Conservation (phyloP, 2,888 invertebrate species). For the Macaria liturata region DNA sequence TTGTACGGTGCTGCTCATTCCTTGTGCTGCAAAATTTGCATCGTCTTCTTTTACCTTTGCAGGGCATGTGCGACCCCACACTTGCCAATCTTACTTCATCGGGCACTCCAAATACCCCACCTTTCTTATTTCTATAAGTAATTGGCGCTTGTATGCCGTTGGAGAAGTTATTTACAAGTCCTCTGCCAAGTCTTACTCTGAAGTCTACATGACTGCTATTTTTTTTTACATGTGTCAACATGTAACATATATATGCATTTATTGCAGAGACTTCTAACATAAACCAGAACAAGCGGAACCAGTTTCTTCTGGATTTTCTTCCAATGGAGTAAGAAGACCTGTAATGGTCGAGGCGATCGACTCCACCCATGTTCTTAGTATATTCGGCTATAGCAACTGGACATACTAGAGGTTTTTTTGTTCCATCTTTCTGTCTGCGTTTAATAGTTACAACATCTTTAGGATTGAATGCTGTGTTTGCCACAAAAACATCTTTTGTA, state of each 20-base stretch:
- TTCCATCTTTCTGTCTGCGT: slow-evolving; percentile 25
- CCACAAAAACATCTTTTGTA: slow-evolving; percentile 20
- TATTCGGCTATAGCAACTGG: slow-evolving; percentile 24
- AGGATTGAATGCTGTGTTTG: neutral
- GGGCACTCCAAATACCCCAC: slow-evolving; percentile 12
- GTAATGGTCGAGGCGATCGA: slow-evolving; percentile 20
- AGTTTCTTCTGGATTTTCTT: slow-evolving; percentile 18
- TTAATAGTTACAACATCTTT: slow-evolving; percentile 17
- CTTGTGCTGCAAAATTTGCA: slow-evolving; percentile 15
- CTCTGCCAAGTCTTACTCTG: too few species aligned
- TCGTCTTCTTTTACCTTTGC: slow-evolving; percentile 6
- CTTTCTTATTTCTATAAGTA: slow-evolving; percentile 10
- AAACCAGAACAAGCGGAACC: slow-evolving; percentile 21
- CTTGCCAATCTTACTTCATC: slow-evolving; percentile 12
- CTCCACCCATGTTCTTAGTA: slow-evolving; percentile 23
- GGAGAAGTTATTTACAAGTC: too few species aligned
- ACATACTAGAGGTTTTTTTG: slow-evolving; percentile 17
- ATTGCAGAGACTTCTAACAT: slow-evolving; percentile 18
- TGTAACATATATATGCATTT: slow-evolving; percentile 24
- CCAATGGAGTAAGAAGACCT: slow-evolving; percentile 24
- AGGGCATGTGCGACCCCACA: slow-evolving; percentile 10
- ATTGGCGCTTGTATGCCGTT: slow-evolving; percentile 9
- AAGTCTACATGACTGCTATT: slow-evolving; percentile 6
- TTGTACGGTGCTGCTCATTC: slow-evolving; percentile 8
- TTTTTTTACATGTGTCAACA: slow-evolving; percentile 1